Base-by-base conservation (phyloP, 2,113 vertebrate species). In the Cercocebus atys region DNA sequence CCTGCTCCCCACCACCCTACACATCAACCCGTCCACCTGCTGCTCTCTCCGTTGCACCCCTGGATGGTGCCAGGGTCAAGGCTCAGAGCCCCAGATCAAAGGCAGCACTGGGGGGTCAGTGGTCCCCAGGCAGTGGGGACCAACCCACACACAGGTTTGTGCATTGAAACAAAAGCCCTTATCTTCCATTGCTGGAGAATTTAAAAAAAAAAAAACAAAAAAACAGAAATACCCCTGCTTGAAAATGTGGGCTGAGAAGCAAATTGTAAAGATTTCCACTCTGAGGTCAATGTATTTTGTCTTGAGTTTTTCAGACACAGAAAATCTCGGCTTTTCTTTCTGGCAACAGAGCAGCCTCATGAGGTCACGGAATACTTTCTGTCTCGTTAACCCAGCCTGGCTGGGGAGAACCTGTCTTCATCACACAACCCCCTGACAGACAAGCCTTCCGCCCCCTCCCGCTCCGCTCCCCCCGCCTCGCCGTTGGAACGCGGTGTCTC, bases 1-100 rank as follows among this genome's bases (percentile, higher is more conserved):
- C 97, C 97, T 93, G 89, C 90, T 96, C 66, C 97, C 95, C 84
- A 83, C 78, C 91, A 27, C 80, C 84, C 52, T 95, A 20, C 55
- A 50, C 4, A 38, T 66, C 96, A 92, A 32, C 6, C 13, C 1
- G n/a, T 11, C 45, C 35, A 27, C 0, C 0, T 0, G 23, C 5
- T 30, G 23, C 10, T 0, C 0, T 27, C 14, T 57, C 25, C 3
- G 0, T 3, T 3, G 3, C 1, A 2, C 13, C 75, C 55, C 32
- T n/a, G 2, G 7, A 22, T 2, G 83, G 8, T 18, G 47, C 88
- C 14, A 50, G 94, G 87, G n/a, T 5, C 13, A 84, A 45, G 72
- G 96, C 79, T 43, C 55, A 35, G 82, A 94, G 45, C 92, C 52
- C 3, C 18, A 11, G 86, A 93, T 92, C 32, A 96, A 11, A 73